A percentile compares a stretch with the other conserved stretches of the same genome.
Conservation (phyloP, 1,140 invertebrate genomes). For the Conus betulinus region DNA sequence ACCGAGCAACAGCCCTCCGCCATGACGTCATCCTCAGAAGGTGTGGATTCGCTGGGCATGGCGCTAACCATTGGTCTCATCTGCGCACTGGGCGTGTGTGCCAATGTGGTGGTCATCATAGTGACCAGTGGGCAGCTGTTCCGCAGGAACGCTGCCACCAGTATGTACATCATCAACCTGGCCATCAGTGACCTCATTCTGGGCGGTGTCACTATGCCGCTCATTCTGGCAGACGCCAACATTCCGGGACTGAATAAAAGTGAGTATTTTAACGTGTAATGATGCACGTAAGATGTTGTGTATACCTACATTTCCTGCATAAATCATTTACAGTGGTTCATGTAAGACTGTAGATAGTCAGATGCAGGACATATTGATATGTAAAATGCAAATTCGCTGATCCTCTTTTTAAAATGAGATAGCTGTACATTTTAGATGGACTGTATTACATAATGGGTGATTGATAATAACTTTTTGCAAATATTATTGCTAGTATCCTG, state of each 20-base stretch:
- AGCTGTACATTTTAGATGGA: too few species aligned
- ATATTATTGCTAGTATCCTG: too few species aligned
- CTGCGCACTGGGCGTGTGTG: neutral
- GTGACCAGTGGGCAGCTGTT: neutral
- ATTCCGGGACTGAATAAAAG: constrained; percentile 20
- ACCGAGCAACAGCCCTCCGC: neutral
- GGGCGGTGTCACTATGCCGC: neutral
- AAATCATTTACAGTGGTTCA: too few species aligned
- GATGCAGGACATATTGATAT: too few species aligned
- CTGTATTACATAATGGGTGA: too few species aligned
- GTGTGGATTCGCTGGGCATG: neutral
- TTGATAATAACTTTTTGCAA: too few species aligned
- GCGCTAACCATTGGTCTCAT: constrained; percentile 3
- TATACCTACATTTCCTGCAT: too few species aligned
- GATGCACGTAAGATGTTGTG: too few species aligned
- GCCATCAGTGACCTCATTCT: constrained; percentile 25
- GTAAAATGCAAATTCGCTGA: too few species aligned
- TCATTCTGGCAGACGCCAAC: constrained; percentile 18
- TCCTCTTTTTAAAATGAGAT: too few species aligned
- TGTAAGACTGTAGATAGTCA: too few species aligned
- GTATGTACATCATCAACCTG: constrained; percentile 20
- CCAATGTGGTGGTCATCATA: neutral
- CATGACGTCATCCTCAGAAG: constrained; percentile 28
- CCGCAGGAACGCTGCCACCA: neutral
- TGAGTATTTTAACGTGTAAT: neutral